Evolutionary conservation across 2,888 invertebrate species (phyloP), one percentile per base, ranked within the genome.

Genomic region (Heliconius cydno): DNA sequence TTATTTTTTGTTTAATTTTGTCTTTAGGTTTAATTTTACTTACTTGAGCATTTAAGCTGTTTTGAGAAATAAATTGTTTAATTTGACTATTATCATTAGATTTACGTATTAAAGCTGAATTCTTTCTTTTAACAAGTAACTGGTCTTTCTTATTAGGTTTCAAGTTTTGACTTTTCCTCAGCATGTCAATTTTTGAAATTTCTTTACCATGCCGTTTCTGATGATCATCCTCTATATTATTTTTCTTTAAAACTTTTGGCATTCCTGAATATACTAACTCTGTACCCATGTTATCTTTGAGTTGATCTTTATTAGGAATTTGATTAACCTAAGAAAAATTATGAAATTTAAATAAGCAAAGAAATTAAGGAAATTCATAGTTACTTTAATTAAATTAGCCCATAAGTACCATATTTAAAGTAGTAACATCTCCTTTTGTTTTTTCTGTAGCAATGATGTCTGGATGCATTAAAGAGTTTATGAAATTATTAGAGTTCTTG

Each of bases 101-200:
- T 73, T 60, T 60, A 60, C 60, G 57, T 19, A 60, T 60, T 15
- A 60, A 34, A 25, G 60, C 12, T 60, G 73, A 60, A 60, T 73
- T 60, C 25, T 73, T 73, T 34, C 12, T 73, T 60, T 73, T 73
- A n/a, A 60, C 13, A 25, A 34, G n/a, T n/a, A 73, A 15, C 34
- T 60, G 73, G 9, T 73, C 73, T 73, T 73, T 60, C 25, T 73
- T 73, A 15, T 7, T 25, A 60, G 60, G 6, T 15, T 73, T 73
- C 7, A 57, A 60, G 5, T 15, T 60, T 38, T 38, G 60, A 73
- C n/a, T 73, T 38, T 34, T 73, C 25, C 38, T 25, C 9, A n/a
- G 3, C n/a, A 72, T 72, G 13, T 73, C 73, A 73, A 15, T 60
- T 60, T 60, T 73, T 38, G 15, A 7, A 15, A 34, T n/a, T 13